phyloP scores from a whole-genome alignment of 1,140 invertebrate species.

The Lasioglossum albipes region DNA sequence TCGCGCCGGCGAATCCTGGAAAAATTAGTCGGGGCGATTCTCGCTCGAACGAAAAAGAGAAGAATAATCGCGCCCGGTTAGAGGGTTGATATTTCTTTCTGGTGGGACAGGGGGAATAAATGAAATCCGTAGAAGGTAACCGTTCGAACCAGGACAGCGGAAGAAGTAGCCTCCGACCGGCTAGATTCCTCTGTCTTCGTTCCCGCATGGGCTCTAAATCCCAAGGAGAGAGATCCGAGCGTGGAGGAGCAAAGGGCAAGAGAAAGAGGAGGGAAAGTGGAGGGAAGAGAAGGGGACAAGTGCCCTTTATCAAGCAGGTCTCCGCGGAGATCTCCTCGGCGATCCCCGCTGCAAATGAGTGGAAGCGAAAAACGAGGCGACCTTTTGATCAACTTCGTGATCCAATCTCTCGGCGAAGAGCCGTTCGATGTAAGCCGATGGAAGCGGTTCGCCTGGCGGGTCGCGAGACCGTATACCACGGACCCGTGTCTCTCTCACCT shows the following conservation, averaged over 20 bases:
- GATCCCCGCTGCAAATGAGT: slow-evolving; percentile 31
- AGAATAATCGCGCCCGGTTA: neutral
- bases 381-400: slow-evolving; percentile 45
- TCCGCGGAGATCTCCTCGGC: neutral
- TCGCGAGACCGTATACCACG: no score
- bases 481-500: neutral
- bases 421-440: slow-evolving; percentile 37
- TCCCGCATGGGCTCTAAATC: neutral
- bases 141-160: neutral
- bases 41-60: neutral
- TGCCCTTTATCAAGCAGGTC: slow-evolving; percentile 19
- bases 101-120: neutral
- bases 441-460: neutral
- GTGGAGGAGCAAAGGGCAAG: neutral
- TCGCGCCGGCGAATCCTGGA: no score
- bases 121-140: neutral
- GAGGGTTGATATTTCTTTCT: no score
- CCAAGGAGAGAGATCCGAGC: neutral
- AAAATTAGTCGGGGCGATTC: no score
- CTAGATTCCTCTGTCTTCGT: neutral
- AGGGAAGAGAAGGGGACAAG: neutral
- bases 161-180: neutral
- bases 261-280: no score
- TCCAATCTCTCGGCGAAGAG: slow-evolving; percentile 41
- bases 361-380: slow-evolving; percentile 25